Base-by-base conservation (phyloP, 2,797 vertebrate species). In the Sebastes iracundus region DNA sequence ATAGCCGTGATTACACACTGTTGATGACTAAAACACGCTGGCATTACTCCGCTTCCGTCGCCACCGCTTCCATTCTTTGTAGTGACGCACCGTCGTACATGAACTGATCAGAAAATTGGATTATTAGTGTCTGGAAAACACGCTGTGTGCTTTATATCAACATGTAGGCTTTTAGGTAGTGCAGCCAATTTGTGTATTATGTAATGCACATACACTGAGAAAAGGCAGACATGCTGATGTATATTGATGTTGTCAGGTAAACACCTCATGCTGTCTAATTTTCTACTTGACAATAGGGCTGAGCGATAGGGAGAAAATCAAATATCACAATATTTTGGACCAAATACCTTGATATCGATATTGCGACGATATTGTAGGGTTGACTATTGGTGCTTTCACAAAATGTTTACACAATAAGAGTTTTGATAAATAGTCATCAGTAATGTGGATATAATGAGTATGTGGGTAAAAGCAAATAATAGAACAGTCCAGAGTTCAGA, bases 1-100 rank as follows among this genome's bases (percentile, higher is more conserved):
- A 90, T 76, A 80, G 90, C 87, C 80, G 63, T 84, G 86, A 94
- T 93, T 93, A 91, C 82, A 88, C 83, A 72, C 75, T 28, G 83
- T 38, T 87, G 77, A 92, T 89, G 87, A 84, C 84, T 84, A 80
- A 89, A 90, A 90, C 83, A 85, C 23, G 13, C 78, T n/a, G 53
- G 49, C 68, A 84, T 79, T 74, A 75, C 64, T 68, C 81, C 35
- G 61, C 66, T 77, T 85, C 72, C 62, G 55, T 71, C 81, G 73
- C 67, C 69, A 16, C 30, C 61, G 28, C 68, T 82, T 49, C 52
- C 70, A 67, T 76, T 79, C 30, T 33, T 84, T 74, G 53, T 22
- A 66, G 77, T 86, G 80, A 75, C 76, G 75, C 74, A 70, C 72
- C 68, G 66, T 80, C 14, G 66, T 58, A 75, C 32, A 64, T 46